Percentiles rank a stretch among this genome's conserved stretches.
Evolutionary conservation across 2,888 invertebrate species (phyloP).

Genomic region (Meteorus cinctellus): DNA sequence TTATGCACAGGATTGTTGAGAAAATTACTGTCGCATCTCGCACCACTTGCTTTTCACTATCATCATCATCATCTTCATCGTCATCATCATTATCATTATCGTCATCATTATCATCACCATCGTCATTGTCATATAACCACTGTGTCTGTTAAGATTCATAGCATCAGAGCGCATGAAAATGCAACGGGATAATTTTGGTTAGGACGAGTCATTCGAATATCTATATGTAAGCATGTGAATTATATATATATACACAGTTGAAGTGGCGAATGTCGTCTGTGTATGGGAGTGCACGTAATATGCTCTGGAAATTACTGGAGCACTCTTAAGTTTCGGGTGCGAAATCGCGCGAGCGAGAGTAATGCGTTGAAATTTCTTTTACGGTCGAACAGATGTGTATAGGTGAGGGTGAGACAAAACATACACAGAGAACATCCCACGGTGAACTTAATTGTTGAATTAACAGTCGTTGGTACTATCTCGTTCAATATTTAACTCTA

Average conservation of each 20-base stretch:
- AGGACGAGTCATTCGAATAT: conserved; percentile 37
- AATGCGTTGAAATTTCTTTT: conserved; percentile 37
- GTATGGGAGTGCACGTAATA: conserved; percentile 45
- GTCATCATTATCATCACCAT: conserved; percentile 24
- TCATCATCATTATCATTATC: neutral
- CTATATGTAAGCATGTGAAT: neutral
- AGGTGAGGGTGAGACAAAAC: neutral
- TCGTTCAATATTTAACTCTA: neutral
- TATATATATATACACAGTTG: neutral
- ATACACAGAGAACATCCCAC: neutral
- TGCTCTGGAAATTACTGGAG: conserved; percentile 52
- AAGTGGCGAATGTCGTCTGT: conserved; percentile 18
- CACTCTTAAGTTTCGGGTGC: conserved; percentile 49
- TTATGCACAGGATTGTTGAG: conserved; percentile 23
- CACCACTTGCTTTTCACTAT: neutral
- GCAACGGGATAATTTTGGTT: conserved; percentile 46
- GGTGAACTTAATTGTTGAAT: neutral
- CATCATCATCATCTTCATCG: conserved; percentile 13
- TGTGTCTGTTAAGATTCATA: conserved; percentile 33
- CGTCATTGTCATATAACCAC: neutral
- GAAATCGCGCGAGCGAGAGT: conserved; percentile 48
- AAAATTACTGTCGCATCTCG: conserved; percentile 35
- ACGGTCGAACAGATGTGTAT: conserved; percentile 8
- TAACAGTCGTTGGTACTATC: neutral
- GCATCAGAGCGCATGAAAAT: conserved; percentile 40